A percentile compares a stretch with the other conserved stretches of the same genome.
Conservation (phyloP, 2,797 vertebrate genomes). For the Podarcis lilfordi region DNA sequence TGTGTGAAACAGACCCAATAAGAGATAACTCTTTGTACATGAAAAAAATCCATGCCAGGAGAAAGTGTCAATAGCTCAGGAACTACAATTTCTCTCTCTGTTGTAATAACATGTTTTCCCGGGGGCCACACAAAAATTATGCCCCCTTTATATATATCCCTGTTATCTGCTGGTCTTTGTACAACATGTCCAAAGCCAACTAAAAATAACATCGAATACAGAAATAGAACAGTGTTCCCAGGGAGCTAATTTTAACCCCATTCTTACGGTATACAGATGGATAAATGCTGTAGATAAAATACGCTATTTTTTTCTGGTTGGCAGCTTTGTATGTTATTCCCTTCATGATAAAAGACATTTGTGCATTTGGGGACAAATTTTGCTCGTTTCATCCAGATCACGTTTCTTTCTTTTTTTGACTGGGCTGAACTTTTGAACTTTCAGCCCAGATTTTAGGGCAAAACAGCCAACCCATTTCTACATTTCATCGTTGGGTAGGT, state of each 20-base stretch:
- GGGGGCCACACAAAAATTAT: too few species aligned
- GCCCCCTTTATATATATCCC: too few species aligned
- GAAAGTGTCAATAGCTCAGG: too few species aligned
- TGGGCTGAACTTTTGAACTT: background rate
- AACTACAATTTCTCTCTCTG: too few species aligned
- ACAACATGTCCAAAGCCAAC: background rate
- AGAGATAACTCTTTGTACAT: too few species aligned
- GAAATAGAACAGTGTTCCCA: background rate
- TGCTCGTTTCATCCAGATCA: background rate
- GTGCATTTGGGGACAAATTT: background rate
- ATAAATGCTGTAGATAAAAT: background rate
- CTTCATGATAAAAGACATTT: background rate
- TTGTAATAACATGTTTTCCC: too few species aligned
- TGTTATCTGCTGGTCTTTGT: background rate
- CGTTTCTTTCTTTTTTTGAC: background rate
- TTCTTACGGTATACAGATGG: background rate
- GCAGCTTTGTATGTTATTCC: background rate
- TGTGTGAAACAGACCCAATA: too few species aligned
- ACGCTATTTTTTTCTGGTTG: background rate
- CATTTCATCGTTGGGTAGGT: background rate
- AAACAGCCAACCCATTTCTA: background rate
- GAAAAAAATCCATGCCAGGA: too few species aligned
- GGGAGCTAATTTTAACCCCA: background rate
- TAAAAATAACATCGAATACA: background rate
- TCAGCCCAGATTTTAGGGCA: background rate